Evolutionary conservation across 2,113 vertebrate genomes (phyloP).

Genomic region (Oryzias woworae): DNA sequence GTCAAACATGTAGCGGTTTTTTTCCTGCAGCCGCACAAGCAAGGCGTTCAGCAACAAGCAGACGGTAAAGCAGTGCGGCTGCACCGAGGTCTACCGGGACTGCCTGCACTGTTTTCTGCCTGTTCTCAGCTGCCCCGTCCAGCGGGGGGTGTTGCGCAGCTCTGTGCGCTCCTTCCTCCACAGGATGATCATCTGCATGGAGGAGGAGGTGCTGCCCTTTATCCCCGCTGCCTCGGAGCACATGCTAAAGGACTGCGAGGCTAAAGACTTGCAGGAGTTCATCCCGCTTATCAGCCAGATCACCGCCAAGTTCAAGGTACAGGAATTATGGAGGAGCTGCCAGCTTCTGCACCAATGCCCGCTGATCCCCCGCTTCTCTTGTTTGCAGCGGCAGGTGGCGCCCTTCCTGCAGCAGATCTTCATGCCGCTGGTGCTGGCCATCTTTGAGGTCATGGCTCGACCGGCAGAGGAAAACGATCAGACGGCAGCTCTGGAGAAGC

Average conservation of each 20-base stretch:
- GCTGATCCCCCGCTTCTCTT: neutral
- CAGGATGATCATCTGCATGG: constrained; percentile 98
- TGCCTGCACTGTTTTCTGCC: constrained; percentile 94
- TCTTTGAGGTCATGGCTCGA: constrained; percentile 91
- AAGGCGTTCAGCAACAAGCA: constrained; percentile 99
- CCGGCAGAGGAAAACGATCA: constrained; percentile 98
- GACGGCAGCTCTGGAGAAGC: constrained; percentile 94
- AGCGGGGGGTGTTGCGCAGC: constrained; percentile 87
- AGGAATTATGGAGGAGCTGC: no score
- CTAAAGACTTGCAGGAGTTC: constrained; percentile 97
- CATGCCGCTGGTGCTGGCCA: constrained; percentile 93
- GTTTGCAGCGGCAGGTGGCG: constrained; percentile 87
- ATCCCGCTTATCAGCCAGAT: constrained; percentile 99
- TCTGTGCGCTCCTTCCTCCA: constrained; percentile 97
- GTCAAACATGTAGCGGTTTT: neutral
- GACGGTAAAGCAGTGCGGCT: constrained; percentile 96
- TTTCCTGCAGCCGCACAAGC: constrained; percentile 87
- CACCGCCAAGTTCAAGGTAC: constrained; percentile 94
- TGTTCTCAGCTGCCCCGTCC: constrained; percentile 91
- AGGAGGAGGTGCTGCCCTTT: constrained; percentile 97
- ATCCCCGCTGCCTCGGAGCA: constrained; percentile 94
- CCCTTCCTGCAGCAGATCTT: constrained; percentile 98
- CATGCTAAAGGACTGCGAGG: constrained; percentile 98
- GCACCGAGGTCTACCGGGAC: constrained; percentile 94
- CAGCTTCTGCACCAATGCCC: no score